Base-by-base conservation (phyloP, 2,113 vertebrate species). In the Sorex fumeus region DNA sequence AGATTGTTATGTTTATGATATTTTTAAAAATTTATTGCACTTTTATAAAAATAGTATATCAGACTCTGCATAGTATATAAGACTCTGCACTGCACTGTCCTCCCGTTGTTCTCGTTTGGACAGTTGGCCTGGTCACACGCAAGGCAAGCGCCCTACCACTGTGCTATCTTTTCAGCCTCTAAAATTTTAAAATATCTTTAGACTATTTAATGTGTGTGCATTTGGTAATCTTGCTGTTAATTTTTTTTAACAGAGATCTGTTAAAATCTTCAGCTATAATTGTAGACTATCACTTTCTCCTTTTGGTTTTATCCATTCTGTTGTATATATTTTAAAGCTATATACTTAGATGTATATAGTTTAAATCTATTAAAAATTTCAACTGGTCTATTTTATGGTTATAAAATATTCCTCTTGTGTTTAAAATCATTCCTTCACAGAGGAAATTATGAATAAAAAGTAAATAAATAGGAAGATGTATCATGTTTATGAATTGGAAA, bases 1-100 rank as follows among this genome's bases (percentile, higher is more conserved):
- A 82, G 40, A 71, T 8, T 86, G 71, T 36, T 83, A 57, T 18
- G 36, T 45, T 90, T 90, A 27, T 87, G 36, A 75, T 90, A 81
- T 32, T 57, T 76, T 85, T 47, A 77, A 40, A 40, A 40, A 53
- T 82, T 45, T 72, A 57, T 83, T 83, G 62, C 2, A 57, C 30
- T 57, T 32, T 74, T 7, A 11, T 60, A 87, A 45, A 90, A 78
- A 71, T 40, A 40, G 40, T 40, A 40, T 7, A 40, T 40, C 4
- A 40, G 40, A n/a, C n/a, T n/a, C n/a, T n/a, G 83, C 66, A 84
- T 5, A 53, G 4, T 32, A 4, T 84, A 84, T 19, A 27, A 66
- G 18, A 76, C 89, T 78, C 11, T 66, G 66, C n/a, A n/a, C n/a
- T n/a, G n/a, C n/a, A n/a, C n/a, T n/a, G n/a, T n/a, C n/a, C n/a